Base-by-base conservation (phyloP, 2,797 vertebrate species). In the Melanotaenia nigrans region DNA sequence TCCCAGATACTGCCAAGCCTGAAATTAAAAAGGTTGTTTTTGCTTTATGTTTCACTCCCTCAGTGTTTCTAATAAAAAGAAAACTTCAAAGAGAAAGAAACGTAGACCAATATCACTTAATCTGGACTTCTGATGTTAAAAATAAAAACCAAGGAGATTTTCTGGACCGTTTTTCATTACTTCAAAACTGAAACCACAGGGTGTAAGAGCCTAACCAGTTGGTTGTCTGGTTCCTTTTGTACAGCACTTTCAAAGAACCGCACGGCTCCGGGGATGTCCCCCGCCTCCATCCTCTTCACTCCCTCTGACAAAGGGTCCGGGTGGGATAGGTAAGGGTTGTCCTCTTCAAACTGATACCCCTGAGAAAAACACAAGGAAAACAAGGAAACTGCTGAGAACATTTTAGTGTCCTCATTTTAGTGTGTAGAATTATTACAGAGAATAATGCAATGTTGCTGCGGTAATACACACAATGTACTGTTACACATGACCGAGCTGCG, bases 1-100 rank as follows among this genome's bases (percentile, higher is more conserved):
- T 70, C 98, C 98, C 91, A 99, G 93, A 87, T 98, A 98, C 68
- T 99, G 98, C 98, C 98, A 99, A 24, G 97, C 98, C 98, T 99
- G 78, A 30, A 78, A 67, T 59, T 73, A 32, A 62, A 60, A 36
- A 66, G 22, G 7, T 22, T 35, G 13, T 22, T 40, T 20, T 8
- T 7, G 3, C 7, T 5, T 42, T 5, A 7, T 20, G 45, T n/a
- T 49, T 49, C 3, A 12, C 7, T 24, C 5, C 28, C 7, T 16
- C 6, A 24, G 20, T 53, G 14, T 25, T 30, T 59, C 28, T 35
- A 58, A 59, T 22, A 33, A 38, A 59, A 59, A 14, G 40, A 42
- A 42, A 5, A 16, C 4, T 42, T 42, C 11, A 16, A 42, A 47
- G 16, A 18, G 9, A 16, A 5, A 9, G 6, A 25, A 24, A 38